Base-by-base conservation (phyloP, 2,888 invertebrate genomes). In the Polymixis flavicincta region DNA sequence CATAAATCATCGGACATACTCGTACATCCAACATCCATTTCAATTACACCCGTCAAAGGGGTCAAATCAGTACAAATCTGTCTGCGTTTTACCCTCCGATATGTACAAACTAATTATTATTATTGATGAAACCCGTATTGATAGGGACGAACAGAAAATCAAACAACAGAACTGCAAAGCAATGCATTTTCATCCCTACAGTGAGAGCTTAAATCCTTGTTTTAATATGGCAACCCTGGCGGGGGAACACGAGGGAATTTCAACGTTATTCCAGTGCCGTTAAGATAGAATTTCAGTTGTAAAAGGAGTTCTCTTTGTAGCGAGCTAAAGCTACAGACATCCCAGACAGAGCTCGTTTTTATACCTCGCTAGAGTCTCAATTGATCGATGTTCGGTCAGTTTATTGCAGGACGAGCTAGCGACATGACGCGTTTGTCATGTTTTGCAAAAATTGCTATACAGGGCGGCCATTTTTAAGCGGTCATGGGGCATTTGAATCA, bases 261-360 rank as follows among this genome's bases (percentile, higher is more conserved):
- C 42, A 80, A 72, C 77, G 83, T 80, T 78, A 80, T 83, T 25
- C 25, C 11, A 13, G 17, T 73, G 61, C 25, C 3, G 28, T 70
- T 85, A 87, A 65, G 69, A 87, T 78, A 74, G 73, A 70, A 70
- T 83, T 85, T 90, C 68, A 77, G 71, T 76, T 65, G 73, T 75
- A 79, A 82, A 85, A 84, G 81, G 84, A 84, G 83, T 84, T 89
- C 90, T 89, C 89, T 89, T 89, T 90, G 88, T 91, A 91, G 90
- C 88, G 88, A 90, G 90, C 89, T 65, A 57, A 59, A 54, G 59
- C 14, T 90, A 87, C 89, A 89, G 91, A 90, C 90, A 89, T 90
- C 87, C 90, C 87, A 85, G 86, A 82, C 85, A 75, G 73, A 83
- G 87, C 86, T 89, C 78, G 71, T 86, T 78, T n/a, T 84, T 85